Base-by-base conservation (phyloP, 2,113 vertebrate genomes). In the Gavia stellata region DNA sequence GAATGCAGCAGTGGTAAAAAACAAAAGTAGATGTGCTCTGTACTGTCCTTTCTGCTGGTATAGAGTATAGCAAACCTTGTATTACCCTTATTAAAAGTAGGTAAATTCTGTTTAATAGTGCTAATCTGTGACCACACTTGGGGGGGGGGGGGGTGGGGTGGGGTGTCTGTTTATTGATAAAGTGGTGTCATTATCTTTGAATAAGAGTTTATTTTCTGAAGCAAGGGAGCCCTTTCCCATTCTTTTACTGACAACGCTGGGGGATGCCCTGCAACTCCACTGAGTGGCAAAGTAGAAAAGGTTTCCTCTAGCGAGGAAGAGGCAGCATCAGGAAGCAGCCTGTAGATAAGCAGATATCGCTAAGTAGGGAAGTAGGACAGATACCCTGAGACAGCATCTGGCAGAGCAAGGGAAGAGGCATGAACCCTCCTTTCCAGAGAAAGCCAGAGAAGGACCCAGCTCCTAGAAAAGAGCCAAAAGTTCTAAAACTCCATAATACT, bases 341-440 rank as follows among this genome's bases (percentile, higher is more conserved):
- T 33, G 36, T 31, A 81, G 67, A 92, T 90, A 86, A 96, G 59
- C 72, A 90, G 90, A 86, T 88, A 92, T 31, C 1, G 0, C 75
- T 93, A 96, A 97, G 93, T 94, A 94, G 96, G 87, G 93, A 97
- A 96, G 66, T 96, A 93, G 96, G 87, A 86, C 95, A 97, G 93
- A 94, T 88, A 92, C 87, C 82, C 52, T 25, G 94, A 97, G 95
- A 94, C 88, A 93, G 72, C 77, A 91, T 84, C 88, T 94, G 91
- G 49, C 77, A 81, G 61, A 88, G 73, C 36, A 67, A 33, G 50
- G 58, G 12, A 78, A 59, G 73, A 90, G 65, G 62, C 6, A 0
- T 29, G 72, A 94, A 63, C 68, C 49, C 26, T 71, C 17, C 50
- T 91, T 86, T 52, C 52, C 36, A 65, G 34, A 84, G 75, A 84